Conservation (phyloP, 2,113 vertebrate species). For the Synodontis membranacea region DNA sequence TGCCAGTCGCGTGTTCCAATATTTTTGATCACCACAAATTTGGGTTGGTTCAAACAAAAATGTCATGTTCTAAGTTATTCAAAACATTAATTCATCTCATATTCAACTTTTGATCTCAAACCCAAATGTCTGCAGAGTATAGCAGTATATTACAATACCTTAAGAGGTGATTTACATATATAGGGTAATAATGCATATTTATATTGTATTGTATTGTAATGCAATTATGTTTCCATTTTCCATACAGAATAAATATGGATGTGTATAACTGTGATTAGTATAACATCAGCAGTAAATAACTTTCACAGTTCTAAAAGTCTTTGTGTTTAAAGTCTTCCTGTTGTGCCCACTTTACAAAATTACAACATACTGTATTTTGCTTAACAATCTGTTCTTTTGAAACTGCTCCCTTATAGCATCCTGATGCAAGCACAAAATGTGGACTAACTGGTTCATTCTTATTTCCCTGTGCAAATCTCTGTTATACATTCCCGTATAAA, state of each 20-base stretch:
- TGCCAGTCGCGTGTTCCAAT: too few species aligned
- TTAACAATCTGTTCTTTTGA: constrained; percentile 21
- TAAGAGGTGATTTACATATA: too few species aligned
- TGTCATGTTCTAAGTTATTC: background rate
- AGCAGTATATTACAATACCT: too few species aligned
- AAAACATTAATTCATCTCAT: too few species aligned
- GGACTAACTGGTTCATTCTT: background rate
- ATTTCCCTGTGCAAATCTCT: background rate
- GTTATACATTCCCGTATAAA: constrained; percentile 3
- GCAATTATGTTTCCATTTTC: background rate
- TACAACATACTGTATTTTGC: constrained; percentile 17
- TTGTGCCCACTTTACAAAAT: background rate
- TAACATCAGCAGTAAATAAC: background rate
- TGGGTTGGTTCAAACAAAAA: too few species aligned
- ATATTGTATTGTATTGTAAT: too few species aligned
- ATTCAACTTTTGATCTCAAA: too few species aligned
- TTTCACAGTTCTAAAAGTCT: too few species aligned
- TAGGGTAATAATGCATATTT: background rate
- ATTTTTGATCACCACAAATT: too few species aligned
- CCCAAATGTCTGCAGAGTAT: too few species aligned
- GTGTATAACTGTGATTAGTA: background rate
- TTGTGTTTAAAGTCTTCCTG: too few species aligned
- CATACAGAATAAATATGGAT: background rate
- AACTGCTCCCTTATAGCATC: background rate
- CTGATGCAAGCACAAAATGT: background rate